These are phyloP conservation scores for Notarius lentiginosus DNA, from an alignment of 2,113 vertebrate species.

Conservation along the genomic window DNA sequence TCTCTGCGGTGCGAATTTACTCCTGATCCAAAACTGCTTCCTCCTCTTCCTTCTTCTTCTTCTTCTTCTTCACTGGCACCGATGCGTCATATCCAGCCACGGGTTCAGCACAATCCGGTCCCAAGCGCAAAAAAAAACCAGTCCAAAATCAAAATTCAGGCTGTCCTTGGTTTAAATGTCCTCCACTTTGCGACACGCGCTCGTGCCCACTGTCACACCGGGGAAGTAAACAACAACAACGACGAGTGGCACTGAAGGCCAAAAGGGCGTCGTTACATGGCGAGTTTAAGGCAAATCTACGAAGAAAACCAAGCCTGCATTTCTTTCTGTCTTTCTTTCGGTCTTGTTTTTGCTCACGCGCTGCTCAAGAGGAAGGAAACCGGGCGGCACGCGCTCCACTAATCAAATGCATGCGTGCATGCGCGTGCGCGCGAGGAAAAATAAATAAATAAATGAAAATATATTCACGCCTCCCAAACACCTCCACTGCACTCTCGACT, in stretches of 20 bases:
- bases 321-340: background rate
- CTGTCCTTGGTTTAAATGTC: background rate
- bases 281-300: background rate
- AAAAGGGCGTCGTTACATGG: slow-evolving; percentile 39
- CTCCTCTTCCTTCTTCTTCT: slow-evolving; percentile 23
- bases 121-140: background rate
- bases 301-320: background rate
- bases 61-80: slow-evolving; percentile 41
- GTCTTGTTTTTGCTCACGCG: background rate
- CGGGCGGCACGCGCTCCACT: slow-evolving; percentile 17
- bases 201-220: slow-evolving; percentile 6
- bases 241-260: background rate
- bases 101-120: slow-evolving; percentile 34
- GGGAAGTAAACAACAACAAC: background rate
- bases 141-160: background rate
- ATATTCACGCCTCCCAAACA: background rate
- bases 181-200: background rate
- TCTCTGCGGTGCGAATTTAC: slow-evolving; percentile 30
- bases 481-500: slow-evolving; percentile 17
- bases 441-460: background rate
- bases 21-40: slow-evolving; percentile 34
- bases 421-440: background rate
- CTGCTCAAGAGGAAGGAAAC: background rate
- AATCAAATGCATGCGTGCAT: slow-evolving; percentile 10
- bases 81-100: slow-evolving; percentile 49